A percentile compares a stretch with the other conserved stretches of the same genome.
Evolutionary conservation across 2,113 vertebrate species (phyloP).

Genomic region (Nerophis lumbriciformis): DNA sequence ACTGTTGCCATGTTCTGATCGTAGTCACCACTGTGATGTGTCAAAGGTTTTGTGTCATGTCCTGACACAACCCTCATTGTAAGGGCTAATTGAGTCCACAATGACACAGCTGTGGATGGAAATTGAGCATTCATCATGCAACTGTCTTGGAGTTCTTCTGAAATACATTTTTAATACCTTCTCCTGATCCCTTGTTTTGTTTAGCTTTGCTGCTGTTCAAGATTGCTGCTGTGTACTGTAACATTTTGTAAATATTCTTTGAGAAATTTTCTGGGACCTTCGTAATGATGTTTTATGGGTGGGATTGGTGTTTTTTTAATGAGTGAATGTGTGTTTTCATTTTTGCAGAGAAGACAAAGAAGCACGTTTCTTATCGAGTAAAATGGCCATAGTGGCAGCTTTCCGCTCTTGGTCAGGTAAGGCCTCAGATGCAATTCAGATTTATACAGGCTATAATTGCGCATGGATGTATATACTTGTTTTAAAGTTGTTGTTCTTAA

Average conservation of each 20-base stretch:
- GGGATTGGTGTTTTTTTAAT: slow-evolving; percentile 16
- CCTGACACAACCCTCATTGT: slow-evolving; percentile 30
- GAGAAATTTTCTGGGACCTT: neutral
- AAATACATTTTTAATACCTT: slow-evolving; percentile 16
- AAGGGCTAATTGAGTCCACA: slow-evolving; percentile 25
- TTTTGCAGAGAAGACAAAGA: slow-evolving; percentile 88
- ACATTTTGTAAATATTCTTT: neutral
- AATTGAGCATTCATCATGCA: neutral
- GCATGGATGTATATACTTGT: neutral
- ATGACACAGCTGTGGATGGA: slow-evolving; percentile 17
- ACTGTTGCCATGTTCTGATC: slow-evolving; percentile 25
- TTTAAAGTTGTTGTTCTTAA: neutral
- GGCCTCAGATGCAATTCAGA: slow-evolving; percentile 21
- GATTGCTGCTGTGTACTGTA: slow-evolving; percentile 1
- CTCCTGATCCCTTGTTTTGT: neutral
- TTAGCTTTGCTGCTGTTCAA: neutral
- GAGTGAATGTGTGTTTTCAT: slow-evolving; percentile 20
- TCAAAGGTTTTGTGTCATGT: slow-evolving; percentile 26
- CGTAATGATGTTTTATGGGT: slow-evolving; percentile 4
- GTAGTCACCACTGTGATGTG: slow-evolving; percentile 18
- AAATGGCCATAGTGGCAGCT: slow-evolving; percentile 95
- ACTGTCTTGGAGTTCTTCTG: slow-evolving; percentile 10
- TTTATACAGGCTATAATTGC: neutral
- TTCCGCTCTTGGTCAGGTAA: slow-evolving; percentile 98
- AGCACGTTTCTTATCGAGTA: slow-evolving; percentile 90